A percentile compares a stretch with the other conserved stretches of the same genome.
Evolutionary conservation across 2,888 invertebrate genomes (phyloP).

Genomic region (Mythimna impura): DNA sequence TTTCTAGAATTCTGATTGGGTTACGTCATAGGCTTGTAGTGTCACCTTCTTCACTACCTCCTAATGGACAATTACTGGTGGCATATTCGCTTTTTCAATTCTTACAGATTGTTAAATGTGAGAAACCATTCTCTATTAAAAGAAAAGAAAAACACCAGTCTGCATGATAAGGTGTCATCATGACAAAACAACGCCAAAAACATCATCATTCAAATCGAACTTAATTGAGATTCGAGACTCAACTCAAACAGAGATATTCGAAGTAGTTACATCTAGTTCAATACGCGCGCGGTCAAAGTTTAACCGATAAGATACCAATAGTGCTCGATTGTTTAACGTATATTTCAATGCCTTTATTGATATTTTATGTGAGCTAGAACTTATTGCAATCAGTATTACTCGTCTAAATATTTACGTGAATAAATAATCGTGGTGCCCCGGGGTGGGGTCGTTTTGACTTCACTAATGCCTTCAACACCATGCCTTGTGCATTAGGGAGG

Average conservation of each 20-base stretch:
- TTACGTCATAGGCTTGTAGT: too few species aligned
- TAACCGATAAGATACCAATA: slow-evolving; percentile 50
- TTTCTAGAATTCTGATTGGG: too few species aligned
- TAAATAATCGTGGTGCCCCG: not conserved
- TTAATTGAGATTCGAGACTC: slow-evolving; percentile 27
- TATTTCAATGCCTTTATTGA: slow-evolving; percentile 52
- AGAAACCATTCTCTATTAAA: too few species aligned
- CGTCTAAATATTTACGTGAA: not conserved
- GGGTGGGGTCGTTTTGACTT: too few species aligned
- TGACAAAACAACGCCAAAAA: not conserved
- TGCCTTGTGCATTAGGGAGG: too few species aligned
- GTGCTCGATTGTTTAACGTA: slow-evolving; percentile 41
- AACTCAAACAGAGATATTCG: slow-evolving; percentile 29
- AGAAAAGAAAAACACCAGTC: too few species aligned
- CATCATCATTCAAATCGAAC: slow-evolving; percentile 9
- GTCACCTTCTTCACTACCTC: too few species aligned
- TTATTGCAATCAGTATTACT: not conserved
- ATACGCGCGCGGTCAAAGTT: slow-evolving; percentile 60
- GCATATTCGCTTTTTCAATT: too few species aligned
- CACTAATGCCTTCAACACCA: too few species aligned
- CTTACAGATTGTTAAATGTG: too few species aligned
- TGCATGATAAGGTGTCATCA: too few species aligned
- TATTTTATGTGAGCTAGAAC: slow-evolving; percentile 21
- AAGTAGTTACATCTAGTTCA: slow-evolving; percentile 59
- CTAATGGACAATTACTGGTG: too few species aligned